A percentile compares a stretch with the other conserved stretches of the same genome.
Conservation (phyloP, 1,140 invertebrate species). For the Drosophila fuyamai region DNA sequence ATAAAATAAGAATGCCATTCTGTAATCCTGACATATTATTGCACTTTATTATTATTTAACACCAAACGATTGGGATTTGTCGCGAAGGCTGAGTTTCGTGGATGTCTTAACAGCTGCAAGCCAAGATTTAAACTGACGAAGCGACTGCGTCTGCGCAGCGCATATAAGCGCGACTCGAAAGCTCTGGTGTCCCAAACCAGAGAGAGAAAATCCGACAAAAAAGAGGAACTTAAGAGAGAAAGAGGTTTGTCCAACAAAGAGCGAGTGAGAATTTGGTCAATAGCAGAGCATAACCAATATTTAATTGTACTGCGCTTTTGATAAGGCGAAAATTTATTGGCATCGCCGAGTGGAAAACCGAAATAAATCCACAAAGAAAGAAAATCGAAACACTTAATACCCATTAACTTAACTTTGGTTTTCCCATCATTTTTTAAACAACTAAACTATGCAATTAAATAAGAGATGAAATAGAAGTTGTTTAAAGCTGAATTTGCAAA, state of each 20-base stretch:
- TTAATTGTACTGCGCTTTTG: conserved; percentile 35
- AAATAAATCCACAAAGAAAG: conserved; percentile 10
- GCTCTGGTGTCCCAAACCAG: not conserved
- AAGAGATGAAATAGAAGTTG: too few relatives aligned
- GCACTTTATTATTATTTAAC: conserved; percentile 46
- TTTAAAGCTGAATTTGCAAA: too few relatives aligned
- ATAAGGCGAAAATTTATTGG: conserved; percentile 50
- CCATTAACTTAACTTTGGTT: not conserved
- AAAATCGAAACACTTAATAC: not conserved
- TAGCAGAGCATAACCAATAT: conserved; percentile 28
- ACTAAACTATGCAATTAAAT: too few relatives aligned
- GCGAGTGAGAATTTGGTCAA: conserved; percentile 46
- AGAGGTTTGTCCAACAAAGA: conserved; percentile 8
- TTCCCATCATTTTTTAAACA: too few relatives aligned
- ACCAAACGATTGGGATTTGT: conserved; percentile 3
- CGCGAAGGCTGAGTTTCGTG: conserved; percentile 16
- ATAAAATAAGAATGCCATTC: conserved; percentile 52
- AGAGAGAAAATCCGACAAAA: not conserved
- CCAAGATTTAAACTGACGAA: conserved; percentile 64
- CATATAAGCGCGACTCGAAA: conserved; percentile 66
- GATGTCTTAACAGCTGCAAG: conserved; percentile 56
- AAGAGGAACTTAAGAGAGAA: conserved; percentile 14
- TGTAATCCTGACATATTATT: conserved; percentile 58
- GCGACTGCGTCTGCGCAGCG: conserved; percentile 46
- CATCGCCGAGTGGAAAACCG: conserved; percentile 6